A percentile compares a stretch with the other conserved stretches of the same genome.
Evolutionary conservation across 2,888 invertebrate genomes (phyloP).

Genomic region (Autographa gamma): DNA sequence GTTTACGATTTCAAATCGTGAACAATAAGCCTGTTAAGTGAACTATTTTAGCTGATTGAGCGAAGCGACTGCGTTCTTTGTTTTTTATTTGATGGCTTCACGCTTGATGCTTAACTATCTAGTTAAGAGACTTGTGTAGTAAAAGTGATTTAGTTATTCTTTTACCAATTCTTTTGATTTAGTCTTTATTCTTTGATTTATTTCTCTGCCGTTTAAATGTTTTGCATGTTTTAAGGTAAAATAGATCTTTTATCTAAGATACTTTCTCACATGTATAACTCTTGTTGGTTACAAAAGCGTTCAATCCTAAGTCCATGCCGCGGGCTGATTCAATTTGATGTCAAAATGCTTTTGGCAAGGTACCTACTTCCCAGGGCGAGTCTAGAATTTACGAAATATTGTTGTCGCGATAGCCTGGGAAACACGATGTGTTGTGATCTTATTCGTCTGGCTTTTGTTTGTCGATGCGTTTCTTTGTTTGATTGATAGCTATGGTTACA

Average conservation of each 20-base stretch:
- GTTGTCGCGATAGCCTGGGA: background rate
- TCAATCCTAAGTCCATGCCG: conserved; percentile 17
- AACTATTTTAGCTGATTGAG: conserved; percentile 6
- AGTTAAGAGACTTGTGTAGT: background rate
- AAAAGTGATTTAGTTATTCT: background rate
- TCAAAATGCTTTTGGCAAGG: conserved; percentile 34
- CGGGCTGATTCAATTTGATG: conserved; percentile 40
- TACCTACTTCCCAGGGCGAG: conserved; percentile 33
- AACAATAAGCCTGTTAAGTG: conserved; percentile 4
- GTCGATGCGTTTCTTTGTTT: conserved; percentile 1
- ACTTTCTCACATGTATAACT: conserved; percentile 10
- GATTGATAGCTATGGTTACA: background rate
- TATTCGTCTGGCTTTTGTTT: background rate
- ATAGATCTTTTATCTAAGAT: too few species aligned
- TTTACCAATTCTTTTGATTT: background rate
- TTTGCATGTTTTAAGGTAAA: too few species aligned
- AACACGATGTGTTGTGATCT: conserved; percentile 3
- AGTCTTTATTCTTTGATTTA: too few species aligned
- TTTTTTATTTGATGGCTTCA: background rate
- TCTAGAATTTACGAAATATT: conserved; percentile 15
- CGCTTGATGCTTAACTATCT: background rate
- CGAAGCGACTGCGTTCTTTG: background rate
- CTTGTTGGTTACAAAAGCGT: background rate
- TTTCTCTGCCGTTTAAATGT: too few species aligned
- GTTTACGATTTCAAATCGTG: conserved; percentile 6